Base-by-base conservation (phyloP, 2,113 vertebrate genomes). In the Corythornis madagascariensis region DNA sequence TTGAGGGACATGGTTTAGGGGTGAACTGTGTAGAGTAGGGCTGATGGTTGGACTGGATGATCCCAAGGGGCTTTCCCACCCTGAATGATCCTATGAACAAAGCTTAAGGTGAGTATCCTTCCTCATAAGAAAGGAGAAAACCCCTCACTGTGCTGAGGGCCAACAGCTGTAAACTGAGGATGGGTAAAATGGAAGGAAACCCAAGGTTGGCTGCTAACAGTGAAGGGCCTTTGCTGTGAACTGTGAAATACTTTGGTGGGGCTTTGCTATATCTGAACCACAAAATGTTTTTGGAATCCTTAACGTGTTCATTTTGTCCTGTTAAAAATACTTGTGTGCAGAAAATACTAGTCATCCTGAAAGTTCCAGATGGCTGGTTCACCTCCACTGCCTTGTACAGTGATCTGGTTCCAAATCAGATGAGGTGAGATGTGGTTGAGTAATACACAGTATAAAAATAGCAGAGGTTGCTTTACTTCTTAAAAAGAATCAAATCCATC, bases 181-280 rank as follows among this genome's bases (percentile, higher is more conserved):
- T 7, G 13, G n/a, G 6, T 31, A 19, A 0, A 50, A 13, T 5
- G 38, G 47, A 70, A 81, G 56, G 24, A 57, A 71, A 65, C 13
- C 11, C 48, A 35, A 6, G 42, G 8, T 13, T 73, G 56, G 52
- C 29, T 13, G 79, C 13, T 40, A 63, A 17, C 67, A 65, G 17
- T 9, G 71, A 35, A 6, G 1, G 3, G 24, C 60, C 52, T 75
- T 50, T 64, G 43, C 83, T 82, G 22, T 61, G 71, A 60, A 6
- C 29, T 25, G 4, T 25, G 53, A 25, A 67, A 56, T 14, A 16
- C 18, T 72, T 25, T 16, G 33, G 6, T 26, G 60, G 26, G 65
- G 60, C 17, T 16, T 28, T 0, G 1, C 52, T 28, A 1, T n/a
- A 2, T n/a, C 40, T 13, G 12, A 48, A 35, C 56, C 57, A 7